Percentiles rank a stretch among this genome's conserved stretches.
phyloP scores from a whole-genome alignment of 2,888 invertebrate species.

The Sphaerophoria rueppellii region DNA sequence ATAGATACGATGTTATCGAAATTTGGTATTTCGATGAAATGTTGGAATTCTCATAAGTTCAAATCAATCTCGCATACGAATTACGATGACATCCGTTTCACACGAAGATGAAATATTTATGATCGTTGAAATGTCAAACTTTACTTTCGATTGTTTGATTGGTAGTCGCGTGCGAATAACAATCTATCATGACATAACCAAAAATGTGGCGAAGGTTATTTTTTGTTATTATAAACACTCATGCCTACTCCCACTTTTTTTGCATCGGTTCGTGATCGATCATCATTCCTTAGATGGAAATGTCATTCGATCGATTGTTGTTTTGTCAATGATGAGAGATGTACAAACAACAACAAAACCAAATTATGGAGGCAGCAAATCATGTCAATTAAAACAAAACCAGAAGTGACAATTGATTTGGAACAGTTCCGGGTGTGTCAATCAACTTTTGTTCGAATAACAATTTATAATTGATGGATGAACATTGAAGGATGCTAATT shows the following conservation, averaged over 20 bases:
- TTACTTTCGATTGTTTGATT: conserved; percentile 51
- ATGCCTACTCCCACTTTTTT: conserved; percentile 34
- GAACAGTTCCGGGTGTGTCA: conserved; percentile 59
- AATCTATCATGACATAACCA: conserved; percentile 52
- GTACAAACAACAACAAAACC: neutral
- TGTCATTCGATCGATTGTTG: conserved; percentile 49
- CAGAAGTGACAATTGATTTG: conserved; percentile 24
- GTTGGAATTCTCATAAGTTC: neutral
- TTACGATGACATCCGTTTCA: conserved; percentile 52
- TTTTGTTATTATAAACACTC: conserved; percentile 1
- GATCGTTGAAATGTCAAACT: conserved; percentile 12
- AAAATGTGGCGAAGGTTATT: conserved; percentile 63
- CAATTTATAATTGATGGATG: too few species aligned
- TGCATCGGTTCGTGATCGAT: conserved; percentile 41
- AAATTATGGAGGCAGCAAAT: conserved; percentile 27
- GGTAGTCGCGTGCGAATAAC: conserved; percentile 41
- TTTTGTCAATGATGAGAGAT: conserved; percentile 43
- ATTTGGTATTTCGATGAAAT: conserved; percentile 41
- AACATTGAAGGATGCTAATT: too few species aligned
- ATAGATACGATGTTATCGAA: conserved; percentile 48
- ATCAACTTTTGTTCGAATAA: conserved; percentile 11
- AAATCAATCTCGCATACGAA: conserved; percentile 10
- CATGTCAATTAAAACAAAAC: conserved; percentile 57
- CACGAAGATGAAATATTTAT: conserved; percentile 17
- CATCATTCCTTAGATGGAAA: conserved; percentile 43